Conservation (phyloP, 1,140 invertebrate genomes). For the Drosophila quadrilineata region DNA sequence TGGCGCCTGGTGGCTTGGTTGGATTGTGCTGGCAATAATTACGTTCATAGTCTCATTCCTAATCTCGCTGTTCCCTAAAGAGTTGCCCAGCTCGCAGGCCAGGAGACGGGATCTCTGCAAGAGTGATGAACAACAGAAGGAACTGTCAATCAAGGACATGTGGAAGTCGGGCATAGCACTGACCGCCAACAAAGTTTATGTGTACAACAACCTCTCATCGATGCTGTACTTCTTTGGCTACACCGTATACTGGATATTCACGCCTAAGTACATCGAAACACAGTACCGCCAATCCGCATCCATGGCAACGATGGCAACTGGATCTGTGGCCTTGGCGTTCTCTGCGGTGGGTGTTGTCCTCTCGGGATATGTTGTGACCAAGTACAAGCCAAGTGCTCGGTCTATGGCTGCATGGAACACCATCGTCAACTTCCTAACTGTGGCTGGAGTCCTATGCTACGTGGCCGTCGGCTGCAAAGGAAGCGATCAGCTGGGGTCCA, state of each 20-base stretch:
- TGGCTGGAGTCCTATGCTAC: constrained; percentile 85
- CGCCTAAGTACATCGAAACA: constrained; percentile 89
- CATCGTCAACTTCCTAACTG: constrained; percentile 85
- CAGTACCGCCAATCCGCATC: constrained; percentile 88
- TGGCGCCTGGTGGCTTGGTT: constrained; percentile 93
- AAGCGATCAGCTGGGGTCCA: constrained; percentile 53
- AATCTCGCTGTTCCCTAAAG: constrained; percentile 85
- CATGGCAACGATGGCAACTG: constrained; percentile 85
- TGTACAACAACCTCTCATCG: constrained; percentile 85
- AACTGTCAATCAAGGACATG: constrained; percentile 50
- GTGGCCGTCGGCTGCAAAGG: constrained; percentile 86
- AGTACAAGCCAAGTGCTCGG: constrained; percentile 86
- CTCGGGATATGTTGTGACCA: constrained; percentile 86
- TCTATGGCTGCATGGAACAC: constrained; percentile 88
- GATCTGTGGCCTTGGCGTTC: constrained; percentile 86
- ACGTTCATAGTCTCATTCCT: constrained; percentile 84
- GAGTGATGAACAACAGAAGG: background rate
- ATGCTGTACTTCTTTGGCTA: constrained; percentile 88
- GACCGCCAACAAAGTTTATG: constrained; percentile 85
- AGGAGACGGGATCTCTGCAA: constrained; percentile 6
- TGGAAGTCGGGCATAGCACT: constrained; percentile 25
- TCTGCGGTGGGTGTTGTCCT: constrained; percentile 87
- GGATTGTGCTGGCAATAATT: constrained; percentile 85
- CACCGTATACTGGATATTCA: constrained; percentile 88
- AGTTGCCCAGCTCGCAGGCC: constrained; percentile 82